Percentiles rank a stretch among this genome's conserved stretches.
phyloP scores from a whole-genome alignment of 1,140 invertebrate species.

The Xylocopa sonorina region DNA sequence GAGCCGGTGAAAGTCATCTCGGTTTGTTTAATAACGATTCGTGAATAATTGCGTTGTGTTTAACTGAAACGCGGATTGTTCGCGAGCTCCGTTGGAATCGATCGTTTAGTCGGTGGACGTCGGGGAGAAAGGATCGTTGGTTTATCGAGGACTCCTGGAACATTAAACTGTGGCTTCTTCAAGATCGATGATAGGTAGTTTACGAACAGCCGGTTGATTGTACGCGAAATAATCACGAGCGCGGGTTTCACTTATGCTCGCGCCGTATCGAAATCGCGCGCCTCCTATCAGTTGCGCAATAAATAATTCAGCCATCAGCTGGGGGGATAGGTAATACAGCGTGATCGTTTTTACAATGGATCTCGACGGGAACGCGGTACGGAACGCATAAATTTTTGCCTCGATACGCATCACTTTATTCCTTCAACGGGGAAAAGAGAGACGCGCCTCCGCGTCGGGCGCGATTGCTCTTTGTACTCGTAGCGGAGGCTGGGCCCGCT shows the following conservation, averaged over 20 bases:
- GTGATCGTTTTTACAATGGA: background rate
- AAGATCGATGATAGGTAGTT: constrained; percentile 6
- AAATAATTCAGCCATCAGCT: background rate
- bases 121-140: background rate
- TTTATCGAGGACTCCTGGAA: background rate
- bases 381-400: constrained; percentile 21
- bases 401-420: constrained; percentile 18
- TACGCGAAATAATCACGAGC: background rate
- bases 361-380: background rate
- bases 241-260: background rate
- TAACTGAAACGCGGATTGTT: constrained; percentile 13
- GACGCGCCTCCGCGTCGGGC: constrained; percentile 17
- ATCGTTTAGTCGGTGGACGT: background rate
- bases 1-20: constrained; percentile 7
- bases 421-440: background rate
- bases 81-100: background rate
- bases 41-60: constrained; percentile 24
- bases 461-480: constrained; percentile 9
- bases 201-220: background rate
- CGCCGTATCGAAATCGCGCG: background rate
- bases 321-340: background rate
- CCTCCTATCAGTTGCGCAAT: background rate
- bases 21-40: constrained; percentile 8
- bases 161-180: background rate
- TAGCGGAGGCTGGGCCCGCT: background rate